Evolutionary conservation across 2,113 vertebrate species (phyloP), one percentile per base, ranked within the genome.

Genomic region (Petroica traversi): DNA sequence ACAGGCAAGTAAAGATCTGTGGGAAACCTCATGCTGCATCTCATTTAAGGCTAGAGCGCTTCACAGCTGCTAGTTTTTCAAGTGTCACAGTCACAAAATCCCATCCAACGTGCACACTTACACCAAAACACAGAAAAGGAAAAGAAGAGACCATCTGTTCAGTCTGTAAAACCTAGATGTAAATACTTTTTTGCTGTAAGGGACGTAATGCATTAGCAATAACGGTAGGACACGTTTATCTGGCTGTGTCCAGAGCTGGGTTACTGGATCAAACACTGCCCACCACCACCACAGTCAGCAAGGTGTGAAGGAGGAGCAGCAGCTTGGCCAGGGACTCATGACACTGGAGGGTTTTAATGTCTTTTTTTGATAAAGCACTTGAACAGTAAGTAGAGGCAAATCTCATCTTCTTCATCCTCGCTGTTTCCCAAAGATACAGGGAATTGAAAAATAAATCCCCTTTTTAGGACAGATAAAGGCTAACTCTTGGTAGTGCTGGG

Each of bases 41-140:
- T 95, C 86, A 87, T 95, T 95, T 91, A 82, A 89, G 86, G 69
- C 58, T 73, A 61, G 14, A 94, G 52, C 5, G 0, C 79, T 92
- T 93, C 91, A 95, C 73, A 93, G 94, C 91, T 94, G 92, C 83
- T 90, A 51, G 85, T 81, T 95, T 93, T 92, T 75, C 81, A 87
- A 89, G 95, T 87, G 89, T 89, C 96, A 95, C 89, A 89, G 31
- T 84, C 91, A 87, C 73, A 91, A 79, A 95, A 96, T 68, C 77
- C 58, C 57, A 89, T 68, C 77, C 84, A 92, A 72, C 4, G 69
- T 73, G 91, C 91, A 91, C 83, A 81, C 66, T 91, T 85, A 83
- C 76, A 94, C 73, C 85, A 97, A 95, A 93, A 96, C 89, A 95
- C 2, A 33, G 76, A 48, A 81, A 69, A 66, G 28, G 54, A 22